These are phyloP conservation scores for Odontocerum albicorne DNA, from an alignment of 2,888 invertebrate genomes.

Conservation along the genomic window DNA sequence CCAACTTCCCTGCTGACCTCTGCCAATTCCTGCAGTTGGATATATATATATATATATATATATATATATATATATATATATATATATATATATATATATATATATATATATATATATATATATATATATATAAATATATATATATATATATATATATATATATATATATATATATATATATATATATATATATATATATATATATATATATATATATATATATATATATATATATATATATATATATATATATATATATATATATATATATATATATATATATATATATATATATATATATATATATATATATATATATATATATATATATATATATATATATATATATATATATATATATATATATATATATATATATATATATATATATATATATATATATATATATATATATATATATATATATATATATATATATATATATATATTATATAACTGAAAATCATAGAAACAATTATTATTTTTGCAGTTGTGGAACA, in stretches of 20 bases:
- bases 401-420: not conserved
- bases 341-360: not conserved
- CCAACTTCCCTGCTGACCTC: no score
- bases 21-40: not conserved
- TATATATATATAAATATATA: not conserved
- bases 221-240: not conserved
- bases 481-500: no score
- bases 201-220: not conserved
- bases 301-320: not conserved
- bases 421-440: not conserved
- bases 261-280: not conserved
- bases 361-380: not conserved
- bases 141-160: not conserved
- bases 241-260: not conserved
- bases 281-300: not conserved
- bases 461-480: no score
- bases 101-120: not conserved
- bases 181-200: not conserved
- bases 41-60: not conserved
- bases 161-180: not conserved
- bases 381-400: not conserved
- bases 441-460: no score
- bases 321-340: not conserved
- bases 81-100: not conserved
- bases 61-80: not conserved